Evolutionary conservation across 2,113 vertebrate genomes (phyloP), one percentile per base, ranked within the genome.

Genomic region (Lepisosteus osseus): DNA sequence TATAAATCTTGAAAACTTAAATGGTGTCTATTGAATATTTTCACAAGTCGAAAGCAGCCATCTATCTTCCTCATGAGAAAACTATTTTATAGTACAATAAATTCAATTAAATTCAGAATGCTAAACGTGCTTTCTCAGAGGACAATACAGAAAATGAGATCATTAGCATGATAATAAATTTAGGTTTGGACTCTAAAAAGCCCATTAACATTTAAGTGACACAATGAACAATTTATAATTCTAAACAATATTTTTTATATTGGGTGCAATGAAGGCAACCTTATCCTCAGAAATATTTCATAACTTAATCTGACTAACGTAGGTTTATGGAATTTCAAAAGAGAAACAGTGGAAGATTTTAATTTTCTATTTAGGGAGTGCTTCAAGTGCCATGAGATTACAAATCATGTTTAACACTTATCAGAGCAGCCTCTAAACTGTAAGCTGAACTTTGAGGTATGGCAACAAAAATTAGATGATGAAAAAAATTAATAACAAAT

Each of bases 191-290:
- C 72, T 59, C 68, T 73, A 68, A 68, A 68, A 68, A 68, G 14
- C 14, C 17, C 45, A 68, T 68, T 73, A 73, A 73, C 72, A 73
- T 73, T 73, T 68, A 63, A 73, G 63, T 73, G 66, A 67, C 59
- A 68, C 67, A 68, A 73, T 63, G 72, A 68, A 47, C 57, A 68
- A 62, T 66, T 57, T 68, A 54, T 43, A 59, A 72, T 29, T 29
- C 29, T 29, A 29, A 29, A 29, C 29, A 29, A 29, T 29, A 29
- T 29, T 29, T 29, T 29, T 29, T 29, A 29, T 29, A 29, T 29
- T 29, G 29, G 29, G 29, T 29, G 29, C 29, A 29, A 29, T 29
- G 29, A 29, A 29, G 29, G 29, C 29, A 29, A 29, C 13, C 54
- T 47, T 45, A 7, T 54, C n/a, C 54, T 72, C 11, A 47, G 51